Base-by-base conservation (phyloP, 2,888 invertebrate species). In the Lepeophtheirus nordmannii region DNA sequence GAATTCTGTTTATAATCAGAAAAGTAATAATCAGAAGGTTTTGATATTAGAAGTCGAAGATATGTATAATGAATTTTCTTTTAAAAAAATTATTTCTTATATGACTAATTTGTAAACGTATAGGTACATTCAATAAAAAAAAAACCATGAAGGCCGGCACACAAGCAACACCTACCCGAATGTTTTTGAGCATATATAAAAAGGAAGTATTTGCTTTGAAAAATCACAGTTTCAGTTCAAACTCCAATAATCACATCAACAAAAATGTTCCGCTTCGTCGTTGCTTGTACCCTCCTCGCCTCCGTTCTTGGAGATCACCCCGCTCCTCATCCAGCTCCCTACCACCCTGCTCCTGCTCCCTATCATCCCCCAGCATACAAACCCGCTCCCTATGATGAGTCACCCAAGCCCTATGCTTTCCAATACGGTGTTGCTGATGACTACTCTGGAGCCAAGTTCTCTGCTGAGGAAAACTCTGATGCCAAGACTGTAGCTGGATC, bases 291-390 rank as follows among this genome's bases (percentile, higher is more conserved):
- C 56, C 63, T 56, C 56, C 30, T 56, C 30, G 63, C 63, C 23
- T 56, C 22, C 63, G 56, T 30, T 53, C 20, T 53, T 56, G 63
- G 53, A 20, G 37, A 63, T 38, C 53, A 46, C 8, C 53, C 53
- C 53, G 53, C 53, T 46, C 30, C 53, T 46, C 53, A 46, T 17
- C 53, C 53, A 46, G 60, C 60, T n/a, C 60, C 60, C 23, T 60
- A 60, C 23, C 22, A 23, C 11, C 63, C 63, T 1, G 63, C 63
- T n/a, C 63, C 63, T 22, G 30, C 30, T 57, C 30, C 30, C 17
- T 62, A 62, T 39, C 39, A 62, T 11, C 39, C 62, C 8, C 39
- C 62, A 22, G 30, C 61, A 38, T 62, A 62, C 62, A 62, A 62
- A 41, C 62, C 60, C 23, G 22, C 60, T 23, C 23, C 60, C 7